Percentiles rank a stretch among this genome's conserved stretches.
These are phyloP conservation scores for Lomographa bimaculata DNA, from an alignment of 2,888 invertebrate species.

Conservation along the genomic window DNA sequence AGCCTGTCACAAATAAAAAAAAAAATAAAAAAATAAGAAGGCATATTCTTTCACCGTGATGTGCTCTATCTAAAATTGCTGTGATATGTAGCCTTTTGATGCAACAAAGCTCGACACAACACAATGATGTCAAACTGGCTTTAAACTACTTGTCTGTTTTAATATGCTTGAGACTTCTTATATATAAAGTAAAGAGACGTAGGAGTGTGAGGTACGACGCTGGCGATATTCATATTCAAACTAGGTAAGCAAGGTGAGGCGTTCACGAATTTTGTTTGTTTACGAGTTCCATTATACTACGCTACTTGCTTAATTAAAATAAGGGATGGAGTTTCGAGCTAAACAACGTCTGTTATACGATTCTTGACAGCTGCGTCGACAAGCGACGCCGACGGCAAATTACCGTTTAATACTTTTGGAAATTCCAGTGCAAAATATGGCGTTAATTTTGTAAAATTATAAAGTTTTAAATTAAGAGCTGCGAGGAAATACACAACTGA, in stretches of 20 bases:
- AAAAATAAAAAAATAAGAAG: too few species aligned
- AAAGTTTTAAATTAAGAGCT: slow-evolving; percentile 14
- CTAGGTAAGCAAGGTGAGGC: slow-evolving; percentile 27
- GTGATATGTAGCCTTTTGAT: too few species aligned
- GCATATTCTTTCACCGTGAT: too few species aligned
- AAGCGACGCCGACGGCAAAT: slow-evolving; percentile 27
- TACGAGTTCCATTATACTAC: slow-evolving; percentile 49
- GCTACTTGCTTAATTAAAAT: slow-evolving; percentile 57
- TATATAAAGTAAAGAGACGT: too few species aligned
- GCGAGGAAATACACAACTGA: too few species aligned
- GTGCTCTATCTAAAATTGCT: too few species aligned
- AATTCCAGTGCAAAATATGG: slow-evolving; percentile 21
- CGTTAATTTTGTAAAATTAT: slow-evolving; percentile 25
- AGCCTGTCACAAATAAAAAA: too few species aligned
- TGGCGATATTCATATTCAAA: slow-evolving; percentile 41
- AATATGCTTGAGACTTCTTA: too few species aligned
- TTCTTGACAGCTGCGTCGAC: slow-evolving; percentile 49
- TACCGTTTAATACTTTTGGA: slow-evolving; percentile 29
- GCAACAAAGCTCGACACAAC: too few species aligned
- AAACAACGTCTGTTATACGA: slow-evolving; percentile 44
- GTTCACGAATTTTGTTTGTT: slow-evolving; percentile 46
- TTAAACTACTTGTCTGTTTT: too few species aligned
- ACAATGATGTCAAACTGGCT: too few species aligned
- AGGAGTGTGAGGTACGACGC: too few species aligned
- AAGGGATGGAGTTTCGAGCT: slow-evolving; percentile 42